Evolutionary conservation across 1,140 invertebrate species (phyloP).

Genomic region (Nixonia krombeini): DNA sequence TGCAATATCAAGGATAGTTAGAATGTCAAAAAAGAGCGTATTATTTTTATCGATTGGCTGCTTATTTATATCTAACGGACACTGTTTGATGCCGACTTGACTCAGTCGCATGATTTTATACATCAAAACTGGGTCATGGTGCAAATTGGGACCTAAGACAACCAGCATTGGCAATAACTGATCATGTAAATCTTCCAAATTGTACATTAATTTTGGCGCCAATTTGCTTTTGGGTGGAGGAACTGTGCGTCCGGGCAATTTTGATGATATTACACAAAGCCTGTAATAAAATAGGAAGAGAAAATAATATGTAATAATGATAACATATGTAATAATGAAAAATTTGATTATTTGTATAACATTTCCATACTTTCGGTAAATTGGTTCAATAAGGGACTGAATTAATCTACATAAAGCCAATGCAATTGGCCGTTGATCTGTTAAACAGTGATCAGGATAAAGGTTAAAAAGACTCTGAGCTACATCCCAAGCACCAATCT

Average conservation of each 20-base stretch:
- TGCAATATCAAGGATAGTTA: constrained; percentile 88
- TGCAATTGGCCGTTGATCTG: constrained; percentile 85
- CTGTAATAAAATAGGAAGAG: constrained; percentile 65
- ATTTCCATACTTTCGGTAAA: constrained; percentile 83
- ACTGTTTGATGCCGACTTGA: constrained; percentile 70
- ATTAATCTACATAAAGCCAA: constrained; percentile 85
- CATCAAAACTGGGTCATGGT: constrained; percentile 89
- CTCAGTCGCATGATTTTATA: constrained; percentile 85
- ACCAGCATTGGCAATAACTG: constrained; percentile 89
- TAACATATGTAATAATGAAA: too few species aligned
- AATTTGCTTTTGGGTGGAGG: constrained; percentile 74
- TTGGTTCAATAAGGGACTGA: constrained; percentile 87
- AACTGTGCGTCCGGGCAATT: constrained; percentile 76
- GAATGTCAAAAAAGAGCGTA: constrained; percentile 82
- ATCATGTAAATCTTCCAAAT: constrained; percentile 82
- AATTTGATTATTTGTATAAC: constrained; percentile 8
- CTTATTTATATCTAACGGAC: constrained; percentile 60
- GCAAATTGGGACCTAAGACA: constrained; percentile 89
- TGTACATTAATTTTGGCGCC: constrained; percentile 75
- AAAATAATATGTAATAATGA: constrained; percentile 9
- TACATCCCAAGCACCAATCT: constrained; percentile 92
- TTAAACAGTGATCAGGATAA: constrained; percentile 86
- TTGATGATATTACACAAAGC: constrained; percentile 79
- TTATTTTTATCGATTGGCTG: constrained; percentile 62
- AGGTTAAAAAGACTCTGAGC: constrained; percentile 84